Percentiles rank a stretch among this genome's conserved stretches.
These are phyloP conservation scores for Pagrus major DNA, from an alignment of 2,113 vertebrate species.

Conservation along the genomic window DNA sequence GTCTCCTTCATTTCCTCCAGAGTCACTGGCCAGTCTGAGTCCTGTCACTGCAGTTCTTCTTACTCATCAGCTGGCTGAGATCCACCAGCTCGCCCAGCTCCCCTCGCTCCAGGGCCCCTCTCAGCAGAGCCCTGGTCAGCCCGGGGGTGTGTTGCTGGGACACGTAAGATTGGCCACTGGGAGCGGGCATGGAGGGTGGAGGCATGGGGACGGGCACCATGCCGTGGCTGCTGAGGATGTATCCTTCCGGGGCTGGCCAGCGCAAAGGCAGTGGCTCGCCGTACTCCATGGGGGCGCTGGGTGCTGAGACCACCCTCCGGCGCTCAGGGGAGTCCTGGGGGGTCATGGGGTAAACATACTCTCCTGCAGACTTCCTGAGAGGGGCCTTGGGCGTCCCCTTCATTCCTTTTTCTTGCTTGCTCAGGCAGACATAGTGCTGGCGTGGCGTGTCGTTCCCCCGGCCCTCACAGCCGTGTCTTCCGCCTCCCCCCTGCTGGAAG, in stretches of 20 bases:
- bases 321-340: conserved; percentile 92
- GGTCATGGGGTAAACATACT: conserved; percentile 89
- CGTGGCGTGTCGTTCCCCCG: conserved; percentile 77
- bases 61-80: conserved; percentile 90
- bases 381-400: conserved; percentile 77
- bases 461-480: conserved; percentile 71
- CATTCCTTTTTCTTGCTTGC: conserved; percentile 82
- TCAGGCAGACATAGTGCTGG: conserved; percentile 86
- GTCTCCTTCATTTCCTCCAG: conserved; percentile 45
- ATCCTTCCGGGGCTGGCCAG: conserved; percentile 89
- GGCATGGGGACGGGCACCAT: conserved; percentile 77
- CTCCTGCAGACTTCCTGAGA: conserved; percentile 87
- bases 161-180: conserved; percentile 79
- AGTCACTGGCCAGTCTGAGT: conserved; percentile 89
- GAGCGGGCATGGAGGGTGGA: conserved; percentile 66
- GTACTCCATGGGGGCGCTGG: conserved; percentile 86
- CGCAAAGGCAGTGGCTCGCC: conserved; percentile 84
- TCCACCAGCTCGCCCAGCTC: conserved; percentile 88
- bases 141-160: conserved; percentile 73
- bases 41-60: conserved; percentile 90
- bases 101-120: conserved; percentile 80
- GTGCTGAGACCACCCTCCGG: conserved; percentile 93
- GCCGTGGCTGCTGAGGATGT: conserved; percentile 90
- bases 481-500: conserved; percentile 79
- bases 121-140: conserved; percentile 78